Base-by-base conservation (phyloP, 2,888 invertebrate species). In the Synanthedon tipuliformis region DNA sequence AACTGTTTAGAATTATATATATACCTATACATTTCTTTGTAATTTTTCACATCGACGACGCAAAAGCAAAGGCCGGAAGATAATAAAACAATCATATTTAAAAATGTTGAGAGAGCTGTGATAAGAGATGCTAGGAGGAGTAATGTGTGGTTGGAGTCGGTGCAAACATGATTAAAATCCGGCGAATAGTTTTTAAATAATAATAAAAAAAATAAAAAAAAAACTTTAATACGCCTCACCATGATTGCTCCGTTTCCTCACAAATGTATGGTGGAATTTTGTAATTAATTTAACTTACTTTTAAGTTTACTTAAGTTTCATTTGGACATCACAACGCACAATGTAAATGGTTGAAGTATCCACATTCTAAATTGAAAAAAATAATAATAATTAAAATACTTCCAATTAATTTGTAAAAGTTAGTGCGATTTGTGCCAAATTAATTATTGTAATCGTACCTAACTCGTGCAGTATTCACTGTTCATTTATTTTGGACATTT, bases 71-170 rank as follows among this genome's bases (percentile, higher is more conserved):
- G 34, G 34, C 34, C 10, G 34, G 34, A 34, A 34, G 34, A 34
- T 10, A 10, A 34, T 34, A 34, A 34, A 34, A 8, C 8, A 34
- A 10, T 7, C 34, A 34, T 34, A 10, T 34, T 62, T 63, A 64
- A 68, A n/a, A 63, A 49, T 68, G 69, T 68, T 71, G 71, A 66
- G 79, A 77, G 71, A 79, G 82, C 84, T 84, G 84, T 85, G 84
- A 85, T 85, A 84, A 66, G 65, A 75, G 68, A 77, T 73, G 76
- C 64, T 75, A 75, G 64, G 76, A 61, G 65, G 67, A 65, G 64
- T 61, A 65, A 65, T 63, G 73, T 13, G 45, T 45, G n/a, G 13
- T 34, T 34, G 34, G 8, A 34, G 5, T 34, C 34, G 34, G 34
- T 34, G 34, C 34, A 34, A 34, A 34, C 34, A 34, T 34, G 34